Percentiles rank a stretch among this genome's conserved stretches.
Evolutionary conservation across 1,140 invertebrate species (phyloP).

Genomic region (Antheraea mylitta): DNA sequence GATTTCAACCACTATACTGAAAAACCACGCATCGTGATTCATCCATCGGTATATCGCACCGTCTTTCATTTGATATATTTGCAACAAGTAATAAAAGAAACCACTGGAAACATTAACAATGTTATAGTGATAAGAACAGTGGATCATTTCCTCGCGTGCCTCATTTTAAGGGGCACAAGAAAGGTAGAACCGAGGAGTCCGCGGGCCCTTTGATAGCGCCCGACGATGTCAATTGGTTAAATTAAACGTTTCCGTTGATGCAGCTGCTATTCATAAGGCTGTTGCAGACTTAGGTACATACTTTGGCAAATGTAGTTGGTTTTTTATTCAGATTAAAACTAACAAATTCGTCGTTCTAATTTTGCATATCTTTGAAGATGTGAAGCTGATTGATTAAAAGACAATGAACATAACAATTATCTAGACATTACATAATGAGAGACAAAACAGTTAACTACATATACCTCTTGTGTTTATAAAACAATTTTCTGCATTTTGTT

Average conservation of each 20-base stretch:
- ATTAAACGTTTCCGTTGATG: conserved; percentile 9
- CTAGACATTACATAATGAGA: no score
- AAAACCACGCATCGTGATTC: no score
- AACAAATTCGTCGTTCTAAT: not conserved
- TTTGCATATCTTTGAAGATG: not conserved
- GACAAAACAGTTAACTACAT: no score
- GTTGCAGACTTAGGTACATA: not conserved
- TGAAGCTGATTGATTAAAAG: no score
- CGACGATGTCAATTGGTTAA: conserved; percentile 7
- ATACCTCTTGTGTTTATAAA: no score
- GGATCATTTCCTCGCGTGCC: not conserved
- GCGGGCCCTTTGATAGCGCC: not conserved
- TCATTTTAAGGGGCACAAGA: not conserved
- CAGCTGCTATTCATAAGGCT: conserved; percentile 8
- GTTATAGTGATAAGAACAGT: not conserved
- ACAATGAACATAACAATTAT: no score
- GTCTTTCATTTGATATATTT: no score
- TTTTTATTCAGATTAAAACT: not conserved
- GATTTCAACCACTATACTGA: no score
- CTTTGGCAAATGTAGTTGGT: not conserved
- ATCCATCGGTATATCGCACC: no score
- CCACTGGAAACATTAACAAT: not conserved
- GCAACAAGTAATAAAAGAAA: not conserved
- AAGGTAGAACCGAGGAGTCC: not conserved
- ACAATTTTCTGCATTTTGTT: no score